These are phyloP conservation scores for Virgularia gustaviana DNA, from an alignment of 92 coral and sea anemone species.

Conservation along the genomic window DNA sequence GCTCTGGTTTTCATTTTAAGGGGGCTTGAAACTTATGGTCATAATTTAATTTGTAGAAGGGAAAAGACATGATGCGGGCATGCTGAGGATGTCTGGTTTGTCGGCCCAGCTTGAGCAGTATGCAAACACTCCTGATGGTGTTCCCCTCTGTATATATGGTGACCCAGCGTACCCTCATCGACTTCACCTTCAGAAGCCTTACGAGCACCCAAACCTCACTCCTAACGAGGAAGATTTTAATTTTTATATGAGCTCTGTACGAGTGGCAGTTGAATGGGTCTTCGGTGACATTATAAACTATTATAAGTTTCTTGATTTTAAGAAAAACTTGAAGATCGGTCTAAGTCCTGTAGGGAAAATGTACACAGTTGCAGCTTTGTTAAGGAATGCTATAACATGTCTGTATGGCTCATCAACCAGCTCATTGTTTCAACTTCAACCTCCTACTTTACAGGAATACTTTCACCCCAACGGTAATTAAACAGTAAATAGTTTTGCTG, in stretches of 20 bases:
- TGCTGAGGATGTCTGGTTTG: conserved; percentile 11
- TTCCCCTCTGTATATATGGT: background rate
- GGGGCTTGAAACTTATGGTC: background rate
- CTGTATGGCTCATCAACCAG: conserved; percentile 7
- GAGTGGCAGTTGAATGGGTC: conserved; percentile 13
- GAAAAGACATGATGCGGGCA: conserved; percentile 3
- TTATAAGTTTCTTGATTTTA: background rate
- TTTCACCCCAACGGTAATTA: too few species aligned
- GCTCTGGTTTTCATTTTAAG: background rate
- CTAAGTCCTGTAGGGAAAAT: background rate
- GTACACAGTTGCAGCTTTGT: background rate
- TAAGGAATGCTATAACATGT: background rate
- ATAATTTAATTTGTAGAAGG: conserved; percentile 1
- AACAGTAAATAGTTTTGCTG: too few species aligned
- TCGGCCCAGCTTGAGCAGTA: background rate
- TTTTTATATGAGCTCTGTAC: background rate
- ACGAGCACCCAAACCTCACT: background rate
- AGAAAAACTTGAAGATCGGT: background rate
- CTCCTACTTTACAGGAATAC: conserved; percentile 6
- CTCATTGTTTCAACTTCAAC: too few species aligned
- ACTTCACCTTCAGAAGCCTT: conserved; percentile 6
- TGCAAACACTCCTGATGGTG: background rate
- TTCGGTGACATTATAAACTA: background rate
- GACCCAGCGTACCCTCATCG: conserved; percentile 5
- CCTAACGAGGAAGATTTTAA: background rate